Evolutionary conservation across 1,140 invertebrate species (phyloP).

Genomic region (Hyles vespertilio): DNA sequence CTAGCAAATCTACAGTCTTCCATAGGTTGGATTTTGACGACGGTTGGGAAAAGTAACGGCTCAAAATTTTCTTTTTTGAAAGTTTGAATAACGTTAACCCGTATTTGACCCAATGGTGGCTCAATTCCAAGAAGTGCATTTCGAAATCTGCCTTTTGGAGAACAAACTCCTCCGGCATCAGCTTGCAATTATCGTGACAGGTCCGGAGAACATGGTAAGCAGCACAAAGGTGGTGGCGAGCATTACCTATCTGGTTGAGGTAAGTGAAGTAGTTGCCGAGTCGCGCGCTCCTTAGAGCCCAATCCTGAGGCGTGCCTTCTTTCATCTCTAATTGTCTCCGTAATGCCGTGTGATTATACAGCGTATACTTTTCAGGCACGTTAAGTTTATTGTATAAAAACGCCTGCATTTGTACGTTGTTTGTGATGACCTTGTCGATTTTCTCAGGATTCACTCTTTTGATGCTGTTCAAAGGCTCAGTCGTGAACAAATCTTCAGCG

Average conservation of each 20-base stretch:
- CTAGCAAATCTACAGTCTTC: slow-evolving; percentile 46
- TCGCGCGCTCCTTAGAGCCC: slow-evolving; percentile 79
- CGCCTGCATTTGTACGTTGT: slow-evolving; percentile 72
- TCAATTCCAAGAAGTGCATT: slow-evolving; percentile 77
- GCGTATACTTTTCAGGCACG: slow-evolving; percentile 69
- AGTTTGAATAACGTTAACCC: slow-evolving; percentile 77
- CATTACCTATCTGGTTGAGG: slow-evolving; percentile 59
- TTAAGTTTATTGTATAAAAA: slow-evolving; percentile 71
- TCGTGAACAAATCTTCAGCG: slow-evolving; percentile 56
- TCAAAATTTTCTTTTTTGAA: slow-evolving; percentile 71
- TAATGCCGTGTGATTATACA: slow-evolving; percentile 79
- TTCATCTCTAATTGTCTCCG: slow-evolving; percentile 77
- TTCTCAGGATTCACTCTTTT: slow-evolving; percentile 57
- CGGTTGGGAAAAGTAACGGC: slow-evolving; percentile 49
- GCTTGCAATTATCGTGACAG: slow-evolving; percentile 68
- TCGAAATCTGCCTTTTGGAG: slow-evolving; percentile 70
- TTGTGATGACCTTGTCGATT: slow-evolving; percentile 70
- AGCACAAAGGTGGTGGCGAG: slow-evolving; percentile 78
- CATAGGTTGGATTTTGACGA: slow-evolving; percentile 48
- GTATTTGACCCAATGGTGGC: slow-evolving; percentile 81
- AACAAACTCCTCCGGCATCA: slow-evolving; percentile 57
- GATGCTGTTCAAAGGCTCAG: slow-evolving; percentile 37
- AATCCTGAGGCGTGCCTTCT: slow-evolving; percentile 78
- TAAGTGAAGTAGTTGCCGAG: slow-evolving; percentile 77
- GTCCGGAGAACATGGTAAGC: slow-evolving; percentile 71